Base-by-base conservation (phyloP, 64 coral and sea anemone species). In the Porites australiensis region DNA sequence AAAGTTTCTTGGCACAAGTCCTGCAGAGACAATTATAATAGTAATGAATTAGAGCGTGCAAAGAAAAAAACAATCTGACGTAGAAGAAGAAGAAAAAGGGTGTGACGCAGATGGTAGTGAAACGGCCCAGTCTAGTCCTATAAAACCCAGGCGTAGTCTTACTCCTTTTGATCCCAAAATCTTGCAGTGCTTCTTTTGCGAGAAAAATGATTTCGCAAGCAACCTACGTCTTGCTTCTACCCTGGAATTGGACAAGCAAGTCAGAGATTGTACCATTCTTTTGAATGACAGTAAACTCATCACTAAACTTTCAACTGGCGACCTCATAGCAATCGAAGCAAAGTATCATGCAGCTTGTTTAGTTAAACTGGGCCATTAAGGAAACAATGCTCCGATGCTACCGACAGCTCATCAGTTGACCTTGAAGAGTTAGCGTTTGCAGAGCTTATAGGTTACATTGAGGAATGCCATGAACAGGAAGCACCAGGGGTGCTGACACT, bases 1-100 rank as follows among this genome's bases (percentile, higher is more conserved):
- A 92, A 92, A 74, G 90, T 54, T 16, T 61, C 14, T 64, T 92
- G 80, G 90, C 81, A 93, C 62, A 93, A 87, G 27, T 88, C 83
- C 37, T 93, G 91, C 44, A 93, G 84, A 88, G 85, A 88, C 45
- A 46, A 57, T 14, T 93, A 55, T 87, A 93, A 88, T 89, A 82
- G 44, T 71, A 94, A 68, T n/a, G 88, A 88, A 55, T 21, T 94
- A 80, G 15, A 88, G 20, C 61, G 61, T 64, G 61, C 61, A 58
- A 94, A 66, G 92, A 73, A 82, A 72, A 82, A 70, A 69, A 69
- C 4, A 18, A 2, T 9, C 37, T 44, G 54, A 54, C 12, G 75
- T n/a, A 46, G 15, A 57, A 27, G 43, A 57, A 27, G 69, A 58
- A 20, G 22, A 88, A 22, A 20, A 75, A 55, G 50, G 43, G 50